These are phyloP conservation scores for Andrena camellia DNA, from an alignment of 2,888 invertebrate genomes.

Conservation along the genomic window DNA sequence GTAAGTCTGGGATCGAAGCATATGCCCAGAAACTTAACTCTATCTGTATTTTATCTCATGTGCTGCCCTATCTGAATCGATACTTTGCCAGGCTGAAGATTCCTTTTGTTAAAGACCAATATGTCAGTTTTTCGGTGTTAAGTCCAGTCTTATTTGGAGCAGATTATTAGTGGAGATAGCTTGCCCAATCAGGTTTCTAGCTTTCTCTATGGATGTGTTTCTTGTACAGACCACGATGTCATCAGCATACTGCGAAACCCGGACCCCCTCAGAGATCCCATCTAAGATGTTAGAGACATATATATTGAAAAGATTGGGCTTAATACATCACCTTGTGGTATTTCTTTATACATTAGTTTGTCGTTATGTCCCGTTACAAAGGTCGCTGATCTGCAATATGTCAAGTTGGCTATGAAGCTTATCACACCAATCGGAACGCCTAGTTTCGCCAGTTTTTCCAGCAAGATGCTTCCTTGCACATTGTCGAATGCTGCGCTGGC, in stretches of 20 bases:
- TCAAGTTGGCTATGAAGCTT: not conserved
- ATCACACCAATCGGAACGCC: not conserved
- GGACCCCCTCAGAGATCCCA: not conserved
- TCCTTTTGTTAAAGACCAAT: not conserved
- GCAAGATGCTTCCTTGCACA: not conserved
- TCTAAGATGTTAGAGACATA: not conserved
- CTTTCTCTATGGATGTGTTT: not conserved
- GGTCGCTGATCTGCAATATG: not conserved
- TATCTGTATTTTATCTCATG: not conserved
- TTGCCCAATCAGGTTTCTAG: not conserved
- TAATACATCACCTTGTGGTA: slow-evolving; percentile 26
- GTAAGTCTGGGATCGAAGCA: not conserved
- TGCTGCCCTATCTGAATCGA: not conserved
- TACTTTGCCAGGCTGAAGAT: not conserved
- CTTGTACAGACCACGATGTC: slow-evolving; percentile 12
- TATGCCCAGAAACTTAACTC: slow-evolving; percentile 2
- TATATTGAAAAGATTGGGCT: slow-evolving; percentile 2
- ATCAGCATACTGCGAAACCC: slow-evolving; percentile 10
- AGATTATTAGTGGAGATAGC: not conserved
- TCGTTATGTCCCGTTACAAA: not conserved
- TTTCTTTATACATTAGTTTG: not conserved
- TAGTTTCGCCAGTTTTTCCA: not conserved
- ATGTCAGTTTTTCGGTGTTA: not conserved
- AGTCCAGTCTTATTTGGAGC: not conserved
- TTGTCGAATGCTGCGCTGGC: slow-evolving; percentile 23